Evolutionary conservation across 2,797 vertebrate species (phyloP).

Genomic region (Sphenopsis melanotis): DNA sequence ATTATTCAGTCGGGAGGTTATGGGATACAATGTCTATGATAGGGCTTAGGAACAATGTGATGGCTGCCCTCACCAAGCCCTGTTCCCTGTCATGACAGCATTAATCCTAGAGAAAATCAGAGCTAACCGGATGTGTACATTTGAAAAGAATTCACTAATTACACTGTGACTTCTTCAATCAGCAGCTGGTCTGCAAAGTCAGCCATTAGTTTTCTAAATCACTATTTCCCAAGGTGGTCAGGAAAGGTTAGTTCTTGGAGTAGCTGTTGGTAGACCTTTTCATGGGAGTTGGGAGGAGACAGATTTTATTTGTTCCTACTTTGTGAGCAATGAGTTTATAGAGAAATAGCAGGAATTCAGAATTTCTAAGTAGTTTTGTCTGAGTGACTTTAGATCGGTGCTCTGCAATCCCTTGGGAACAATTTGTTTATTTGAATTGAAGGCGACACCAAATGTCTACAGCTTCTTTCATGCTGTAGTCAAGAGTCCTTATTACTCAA

Average conservation of each 20-base stretch:
- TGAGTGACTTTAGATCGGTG: neutral
- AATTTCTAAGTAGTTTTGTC: neutral
- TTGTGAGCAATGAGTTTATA: neutral
- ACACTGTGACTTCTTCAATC: neutral
- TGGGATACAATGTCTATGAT: neutral
- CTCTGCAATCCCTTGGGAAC: neutral
- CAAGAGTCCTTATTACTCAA: neutral
- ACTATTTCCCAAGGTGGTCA: neutral
- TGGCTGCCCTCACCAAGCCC: neutral
- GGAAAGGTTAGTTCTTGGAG: neutral
- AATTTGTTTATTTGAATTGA: neutral
- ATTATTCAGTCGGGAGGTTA: neutral
- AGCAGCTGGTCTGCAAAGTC: neutral
- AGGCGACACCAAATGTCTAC: neutral
- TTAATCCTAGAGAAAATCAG: neutral
- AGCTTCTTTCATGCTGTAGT: neutral
- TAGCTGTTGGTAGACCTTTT: neutral
- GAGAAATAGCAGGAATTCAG: neutral
- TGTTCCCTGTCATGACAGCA: neutral
- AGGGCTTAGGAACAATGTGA: neutral
- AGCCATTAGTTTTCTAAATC: neutral
- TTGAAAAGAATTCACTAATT: neutral
- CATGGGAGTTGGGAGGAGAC: accelerated
- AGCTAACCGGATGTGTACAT: neutral
- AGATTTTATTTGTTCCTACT: neutral